These are phyloP conservation scores for Tretioscincus oriximinensis DNA, from an alignment of 2,113 vertebrate species.

Conservation along the genomic window DNA sequence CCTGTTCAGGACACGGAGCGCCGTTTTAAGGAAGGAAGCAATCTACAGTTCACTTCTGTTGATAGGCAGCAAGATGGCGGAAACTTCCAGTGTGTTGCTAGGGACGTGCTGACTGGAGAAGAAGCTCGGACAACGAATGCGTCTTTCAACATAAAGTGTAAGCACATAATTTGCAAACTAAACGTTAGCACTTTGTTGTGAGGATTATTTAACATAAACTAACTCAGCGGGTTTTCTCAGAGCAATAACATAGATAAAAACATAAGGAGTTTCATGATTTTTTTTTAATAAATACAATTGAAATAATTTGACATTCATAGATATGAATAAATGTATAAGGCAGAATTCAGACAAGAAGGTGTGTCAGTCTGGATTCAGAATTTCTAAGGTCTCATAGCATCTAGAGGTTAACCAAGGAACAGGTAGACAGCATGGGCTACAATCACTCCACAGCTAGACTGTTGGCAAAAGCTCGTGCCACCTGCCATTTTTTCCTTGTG, in stretches of 20 bases:
- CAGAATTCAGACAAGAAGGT: too few relatives aligned
- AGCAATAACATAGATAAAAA: background rate
- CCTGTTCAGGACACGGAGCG: constrained; percentile 74
- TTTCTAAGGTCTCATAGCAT: too few relatives aligned
- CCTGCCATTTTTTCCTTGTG: too few relatives aligned
- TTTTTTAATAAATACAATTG: background rate
- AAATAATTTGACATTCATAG: too few relatives aligned
- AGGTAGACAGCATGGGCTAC: too few relatives aligned
- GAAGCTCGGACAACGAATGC: constrained; percentile 78
- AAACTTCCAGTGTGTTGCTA: constrained; percentile 85
- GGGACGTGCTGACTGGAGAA: constrained; percentile 70
- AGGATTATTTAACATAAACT: accelerated
- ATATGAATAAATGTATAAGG: too few relatives aligned
- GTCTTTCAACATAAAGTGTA: constrained; percentile 98
- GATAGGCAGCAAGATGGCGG: constrained; percentile 85
- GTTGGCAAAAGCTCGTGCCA: too few relatives aligned
- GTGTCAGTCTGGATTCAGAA: too few relatives aligned
- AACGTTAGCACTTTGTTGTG: accelerated
- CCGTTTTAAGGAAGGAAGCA: constrained; percentile 88
- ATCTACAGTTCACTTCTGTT: constrained; percentile 88
- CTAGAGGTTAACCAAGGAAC: too few relatives aligned
- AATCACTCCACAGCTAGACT: too few relatives aligned
- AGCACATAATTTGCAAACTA: constrained; percentile 57
- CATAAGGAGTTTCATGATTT: too few relatives aligned
- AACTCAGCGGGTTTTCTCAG: background rate